These are phyloP conservation scores for Nephrotoma flavescens DNA, from an alignment of 2,888 invertebrate genomes.

Conservation along the genomic window DNA sequence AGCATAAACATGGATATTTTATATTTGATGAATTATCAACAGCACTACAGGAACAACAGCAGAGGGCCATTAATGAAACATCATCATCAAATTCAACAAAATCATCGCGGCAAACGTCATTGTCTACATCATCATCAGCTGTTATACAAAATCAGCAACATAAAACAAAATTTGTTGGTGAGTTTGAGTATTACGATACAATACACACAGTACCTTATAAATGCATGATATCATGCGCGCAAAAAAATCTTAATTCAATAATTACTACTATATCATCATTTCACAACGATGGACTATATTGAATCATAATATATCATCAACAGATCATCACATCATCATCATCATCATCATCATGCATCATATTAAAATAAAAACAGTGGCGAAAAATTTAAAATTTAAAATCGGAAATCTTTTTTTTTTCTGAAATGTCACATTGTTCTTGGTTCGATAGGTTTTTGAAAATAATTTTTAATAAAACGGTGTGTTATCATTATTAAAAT, in stretches of 20 bases:
- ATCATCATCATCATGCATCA: not conserved
- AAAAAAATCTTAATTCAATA: not conserved
- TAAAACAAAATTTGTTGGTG: conserved; percentile 29
- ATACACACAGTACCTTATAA: conserved; percentile 4
- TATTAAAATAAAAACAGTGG: not conserved
- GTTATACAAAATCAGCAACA: conserved; percentile 7
- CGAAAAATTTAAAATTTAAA: not conserved
- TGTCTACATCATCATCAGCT: conserved; percentile 7
- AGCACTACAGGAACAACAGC: conserved; percentile 14
- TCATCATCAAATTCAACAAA: conserved; percentile 16
- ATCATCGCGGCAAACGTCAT: not conserved
- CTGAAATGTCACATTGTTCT: not conserved
- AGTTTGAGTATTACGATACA: conserved; percentile 17
- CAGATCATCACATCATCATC: conserved; percentile 1
- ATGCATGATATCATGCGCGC: conserved; percentile 1
- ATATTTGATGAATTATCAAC: conserved; percentile 15
- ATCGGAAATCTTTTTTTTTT: not conserved
- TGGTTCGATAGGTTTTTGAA: not conserved
- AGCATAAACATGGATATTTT: conserved; percentile 10
- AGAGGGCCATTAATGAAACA: conserved; percentile 11
- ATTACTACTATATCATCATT: not conserved
- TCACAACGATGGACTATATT: not conserved
- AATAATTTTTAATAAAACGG: not conserved
- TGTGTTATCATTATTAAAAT: not conserved
- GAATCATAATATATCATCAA: not conserved